Base-by-base conservation (phyloP, 2,797 vertebrate genomes). In the Phalloptychus januarius region DNA sequence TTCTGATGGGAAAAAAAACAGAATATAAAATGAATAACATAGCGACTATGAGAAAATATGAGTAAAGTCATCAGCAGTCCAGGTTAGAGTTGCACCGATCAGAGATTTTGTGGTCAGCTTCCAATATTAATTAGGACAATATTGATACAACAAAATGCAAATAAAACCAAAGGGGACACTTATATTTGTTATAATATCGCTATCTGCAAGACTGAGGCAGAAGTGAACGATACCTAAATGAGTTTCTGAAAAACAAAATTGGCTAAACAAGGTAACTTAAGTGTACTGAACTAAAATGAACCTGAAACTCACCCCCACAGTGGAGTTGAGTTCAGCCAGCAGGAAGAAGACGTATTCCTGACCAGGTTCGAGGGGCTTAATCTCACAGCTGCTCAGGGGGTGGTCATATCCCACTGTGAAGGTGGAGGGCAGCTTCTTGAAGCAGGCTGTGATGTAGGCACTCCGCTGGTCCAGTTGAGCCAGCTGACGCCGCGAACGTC, bases 331-430 rank as follows among this genome's bases (percentile, higher is more conserved):
- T 87, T 97, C 97, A 0, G 97, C 98, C 78, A 99, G 93, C 86
- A 99, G 94, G 78, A 99, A 99, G 88, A 99, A 94, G 52, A 98
- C 97, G 0, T 99, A 99, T 80, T 96, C 96, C 91, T 98, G 97
- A 56, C 97, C 97, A 0, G 97, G 93, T 82, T 98, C 97, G 61
- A 99, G 94, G 72, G 96, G 95, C 70, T 96, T 96, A 95, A 98
- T 99, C 94, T 98, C 97, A 0, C 97, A 99, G 91, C 95, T 96
- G 44, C 96, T 97, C 0, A 97, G 96, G 58, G 94, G 95, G 65
- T 96, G 96, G 93, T 97, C 96, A 80, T 97, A 96, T 0, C 98
- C 98, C 46, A 99, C 93, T 4, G 95, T 96, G 94, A 98, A 98
- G 87, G 94, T 94, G 20, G 94, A 15, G 0, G 98, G 98, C 79